Percentiles rank a stretch among this genome's conserved stretches.
phyloP scores from a whole-genome alignment of 2,888 invertebrate species.

The Pomacea canaliculata region DNA sequence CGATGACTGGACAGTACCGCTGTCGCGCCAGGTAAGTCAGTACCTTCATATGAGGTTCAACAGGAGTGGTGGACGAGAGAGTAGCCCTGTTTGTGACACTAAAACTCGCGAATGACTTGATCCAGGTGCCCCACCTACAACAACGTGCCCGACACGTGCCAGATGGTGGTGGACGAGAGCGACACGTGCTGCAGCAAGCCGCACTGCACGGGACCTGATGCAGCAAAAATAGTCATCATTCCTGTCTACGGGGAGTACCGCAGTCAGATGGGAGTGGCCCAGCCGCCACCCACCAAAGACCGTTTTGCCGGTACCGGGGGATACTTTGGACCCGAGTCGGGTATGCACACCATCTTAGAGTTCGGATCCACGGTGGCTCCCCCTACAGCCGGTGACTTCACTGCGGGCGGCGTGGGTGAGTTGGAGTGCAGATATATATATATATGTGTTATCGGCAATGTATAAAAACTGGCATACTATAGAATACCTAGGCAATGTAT shows the following conservation, averaged over 20 bases:
- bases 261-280: conserved; percentile 37
- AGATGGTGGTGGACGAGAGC: conserved; percentile 43
- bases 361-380: conserved; percentile 35
- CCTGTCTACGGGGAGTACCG: conserved; percentile 44
- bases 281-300: conserved; percentile 17
- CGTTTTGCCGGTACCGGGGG: conserved; percentile 40
- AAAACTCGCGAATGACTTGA: too few relatives aligned
- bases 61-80: too few relatives aligned
- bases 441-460: neutral
- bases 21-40: conserved; percentile 49
- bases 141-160: conserved; percentile 46
- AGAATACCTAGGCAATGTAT: too few relatives aligned
- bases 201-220: conserved; percentile 46
- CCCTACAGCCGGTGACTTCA: conserved; percentile 34
- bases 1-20: conserved; percentile 42
- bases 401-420: conserved; percentile 46
- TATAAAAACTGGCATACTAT: too few relatives aligned
- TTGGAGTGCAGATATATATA: neutral
- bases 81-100: too few relatives aligned
- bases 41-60: neutral
- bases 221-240: conserved; percentile 32
- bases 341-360: conserved; percentile 32
- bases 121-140: conserved; percentile 52
- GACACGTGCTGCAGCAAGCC: conserved; percentile 54
- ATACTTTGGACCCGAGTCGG: conserved; percentile 12